A percentile compares a stretch with the other conserved stretches of the same genome.
phyloP scores from a whole-genome alignment of 2,888 invertebrate species.

The Limnephilus lunatus region DNA sequence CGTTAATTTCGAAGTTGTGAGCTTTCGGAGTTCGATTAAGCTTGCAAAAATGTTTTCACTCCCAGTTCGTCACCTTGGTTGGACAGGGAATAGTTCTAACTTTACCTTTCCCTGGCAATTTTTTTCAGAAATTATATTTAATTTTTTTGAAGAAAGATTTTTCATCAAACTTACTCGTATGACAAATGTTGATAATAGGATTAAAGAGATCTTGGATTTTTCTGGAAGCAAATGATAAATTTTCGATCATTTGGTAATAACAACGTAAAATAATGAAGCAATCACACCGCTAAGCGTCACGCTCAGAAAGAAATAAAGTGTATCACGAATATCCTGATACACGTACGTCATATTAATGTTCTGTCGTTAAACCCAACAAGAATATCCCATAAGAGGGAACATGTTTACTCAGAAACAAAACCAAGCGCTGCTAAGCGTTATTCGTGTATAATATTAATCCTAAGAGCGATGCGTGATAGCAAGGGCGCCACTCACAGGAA shows the following conservation, averaged over 20 bases:
- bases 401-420: constrained; percentile 17
- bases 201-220: not conserved
- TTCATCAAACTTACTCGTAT: not conserved
- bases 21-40: too few relatives aligned
- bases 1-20: not conserved
- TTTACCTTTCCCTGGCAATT: too few relatives aligned
- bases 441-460: constrained; percentile 17
- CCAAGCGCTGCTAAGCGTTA: not conserved
- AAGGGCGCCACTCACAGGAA: not conserved
- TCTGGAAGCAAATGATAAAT: not conserved
- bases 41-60: not conserved
- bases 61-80: too few relatives aligned
- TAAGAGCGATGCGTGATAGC: not conserved
- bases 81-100: too few relatives aligned
- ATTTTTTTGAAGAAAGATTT: too few relatives aligned
- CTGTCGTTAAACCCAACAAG: constrained; percentile 34
- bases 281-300: constrained; percentile 30
- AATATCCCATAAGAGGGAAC: constrained; percentile 22
- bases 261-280: constrained; percentile 13
- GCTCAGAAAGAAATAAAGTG: constrained; percentile 21
- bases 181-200: not conserved
- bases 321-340: constrained; percentile 32
- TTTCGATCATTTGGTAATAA: not conserved
- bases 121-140: too few relatives aligned
- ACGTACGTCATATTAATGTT: constrained; percentile 34